Evolutionary conservation across 2,113 vertebrate genomes (phyloP).

Genomic region (Dipodomys merriami): DNA sequence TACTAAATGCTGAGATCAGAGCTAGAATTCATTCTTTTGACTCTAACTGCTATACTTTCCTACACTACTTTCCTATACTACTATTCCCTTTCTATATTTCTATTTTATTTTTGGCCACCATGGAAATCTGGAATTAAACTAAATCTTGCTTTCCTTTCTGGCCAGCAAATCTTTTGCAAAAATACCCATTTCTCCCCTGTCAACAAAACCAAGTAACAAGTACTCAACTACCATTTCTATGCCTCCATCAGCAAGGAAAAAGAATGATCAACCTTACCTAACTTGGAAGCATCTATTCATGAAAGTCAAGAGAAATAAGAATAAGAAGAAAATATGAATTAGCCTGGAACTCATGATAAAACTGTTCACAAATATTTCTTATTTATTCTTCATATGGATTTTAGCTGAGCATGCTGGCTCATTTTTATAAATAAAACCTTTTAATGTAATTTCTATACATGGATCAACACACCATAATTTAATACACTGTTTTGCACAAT

Average conservation of each 20-base stretch:
- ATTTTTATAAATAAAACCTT: not conserved
- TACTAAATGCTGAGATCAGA: not conserved
- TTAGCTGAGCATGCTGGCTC: not conserved
- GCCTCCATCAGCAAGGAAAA: not conserved
- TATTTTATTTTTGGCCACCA: no score
- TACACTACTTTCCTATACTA: not conserved
- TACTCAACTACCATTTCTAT: not conserved
- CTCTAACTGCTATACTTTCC: not conserved
- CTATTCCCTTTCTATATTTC: not conserved
- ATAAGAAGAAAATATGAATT: not conserved
- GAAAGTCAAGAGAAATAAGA: not conserved
- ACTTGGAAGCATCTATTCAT: not conserved
- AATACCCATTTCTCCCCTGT: not conserved
- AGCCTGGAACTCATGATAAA: not conserved
- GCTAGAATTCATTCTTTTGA: not conserved
- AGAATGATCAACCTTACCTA: not conserved
- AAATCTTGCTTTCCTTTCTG: not conserved
- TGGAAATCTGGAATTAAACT: not conserved
- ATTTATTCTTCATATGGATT: not conserved
- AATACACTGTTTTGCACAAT: no score
- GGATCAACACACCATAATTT: no score
- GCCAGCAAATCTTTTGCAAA: not conserved
- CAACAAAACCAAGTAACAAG: not conserved
- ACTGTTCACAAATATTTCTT: not conserved
- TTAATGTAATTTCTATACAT: no score